Percentiles rank a stretch among this genome's conserved stretches.
Conservation (phyloP, 2,888 invertebrate genomes). For the Dryococelus australis region DNA sequence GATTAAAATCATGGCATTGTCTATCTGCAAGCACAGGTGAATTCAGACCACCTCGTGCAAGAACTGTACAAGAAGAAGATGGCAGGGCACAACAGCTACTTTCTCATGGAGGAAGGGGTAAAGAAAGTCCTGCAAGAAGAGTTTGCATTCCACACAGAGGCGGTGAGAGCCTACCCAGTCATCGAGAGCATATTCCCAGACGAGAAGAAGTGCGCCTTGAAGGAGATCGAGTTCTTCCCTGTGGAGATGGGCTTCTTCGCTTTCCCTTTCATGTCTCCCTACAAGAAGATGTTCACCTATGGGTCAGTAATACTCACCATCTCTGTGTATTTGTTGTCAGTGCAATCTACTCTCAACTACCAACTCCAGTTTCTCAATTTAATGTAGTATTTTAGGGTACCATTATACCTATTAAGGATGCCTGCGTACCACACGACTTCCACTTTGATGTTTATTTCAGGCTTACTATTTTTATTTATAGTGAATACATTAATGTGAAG, state of each 20-base stretch:
- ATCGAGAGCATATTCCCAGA: slow-evolving; percentile 34
- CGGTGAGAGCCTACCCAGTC: slow-evolving; percentile 26
- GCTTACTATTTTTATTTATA: no score
- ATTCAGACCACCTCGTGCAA: slow-evolving; percentile 26
- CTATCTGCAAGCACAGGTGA: slow-evolving; percentile 17
- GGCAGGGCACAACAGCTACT: slow-evolving; percentile 4
- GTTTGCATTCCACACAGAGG: slow-evolving; percentile 35
- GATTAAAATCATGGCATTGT: not conserved
- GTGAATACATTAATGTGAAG: no score
- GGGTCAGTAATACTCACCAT: slow-evolving; percentile 26
- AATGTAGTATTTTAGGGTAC: no score
- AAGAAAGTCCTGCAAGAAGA: slow-evolving; percentile 23
- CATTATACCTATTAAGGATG: no score
- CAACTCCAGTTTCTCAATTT: no score
- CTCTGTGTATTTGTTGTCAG: not conserved
- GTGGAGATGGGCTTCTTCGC: slow-evolving; percentile 25
- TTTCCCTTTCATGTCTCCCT: slow-evolving; percentile 29
- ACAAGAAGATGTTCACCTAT: slow-evolving; percentile 26
- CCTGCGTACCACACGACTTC: no score
- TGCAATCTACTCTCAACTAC: no score
- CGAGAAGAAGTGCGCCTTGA: slow-evolving; percentile 33
- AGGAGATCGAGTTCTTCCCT: slow-evolving; percentile 31
- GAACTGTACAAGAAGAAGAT: slow-evolving; percentile 34
- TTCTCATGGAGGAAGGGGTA: slow-evolving; percentile 11
- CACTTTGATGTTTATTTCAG: no score